Evolutionary conservation across 2,888 invertebrate genomes (phyloP).

Genomic region (Exocentrus adspersus): DNA sequence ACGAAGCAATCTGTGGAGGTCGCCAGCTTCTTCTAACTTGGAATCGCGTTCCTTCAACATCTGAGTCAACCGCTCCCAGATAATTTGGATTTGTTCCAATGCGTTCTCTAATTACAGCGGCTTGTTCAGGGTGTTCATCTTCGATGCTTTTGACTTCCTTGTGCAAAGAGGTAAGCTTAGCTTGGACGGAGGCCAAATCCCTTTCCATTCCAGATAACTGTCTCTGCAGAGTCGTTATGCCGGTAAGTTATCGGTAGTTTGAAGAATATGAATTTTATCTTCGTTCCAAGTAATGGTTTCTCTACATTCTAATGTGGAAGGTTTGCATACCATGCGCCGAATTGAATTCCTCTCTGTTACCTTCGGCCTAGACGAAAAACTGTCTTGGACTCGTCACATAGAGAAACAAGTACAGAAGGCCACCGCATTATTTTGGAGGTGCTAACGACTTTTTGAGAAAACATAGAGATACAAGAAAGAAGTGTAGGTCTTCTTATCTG

Average conservation of each 20-base stretch:
- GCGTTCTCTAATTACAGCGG: slow-evolving; percentile 88
- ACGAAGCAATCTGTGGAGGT: slow-evolving; percentile 96
- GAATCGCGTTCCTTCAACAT: slow-evolving; percentile 97
- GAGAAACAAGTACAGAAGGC: no score
- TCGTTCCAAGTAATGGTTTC: slow-evolving; percentile 99
- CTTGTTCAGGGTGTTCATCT: slow-evolving; percentile 94
- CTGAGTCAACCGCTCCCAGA: slow-evolving; percentile 96
- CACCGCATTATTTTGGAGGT: no score
- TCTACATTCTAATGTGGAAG: slow-evolving; percentile 99
- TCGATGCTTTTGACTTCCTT: slow-evolving; percentile 93
- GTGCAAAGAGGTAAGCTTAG: slow-evolving; percentile 93
- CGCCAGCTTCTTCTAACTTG: slow-evolving; percentile 98
- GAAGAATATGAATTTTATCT: slow-evolving; percentile 97
- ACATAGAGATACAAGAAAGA: no score
- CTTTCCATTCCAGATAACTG: slow-evolving; percentile 96
- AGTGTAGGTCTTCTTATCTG: no score
- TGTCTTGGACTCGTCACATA: no score
- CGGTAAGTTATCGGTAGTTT: slow-evolving; percentile 97
- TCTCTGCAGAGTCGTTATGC: slow-evolving; percentile 97
- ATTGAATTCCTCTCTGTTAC: slow-evolving; percentile 94
- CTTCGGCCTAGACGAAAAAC: no score
- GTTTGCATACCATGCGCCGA: slow-evolving; percentile 98
- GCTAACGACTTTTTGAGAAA: no score
- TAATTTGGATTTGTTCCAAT: slow-evolving; percentile 87
- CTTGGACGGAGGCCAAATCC: slow-evolving; percentile 98